A percentile compares a stretch with the other conserved stretches of the same genome.
phyloP scores from a whole-genome alignment of 2,888 invertebrate genomes.

The Alloscopus bannaensis region DNA sequence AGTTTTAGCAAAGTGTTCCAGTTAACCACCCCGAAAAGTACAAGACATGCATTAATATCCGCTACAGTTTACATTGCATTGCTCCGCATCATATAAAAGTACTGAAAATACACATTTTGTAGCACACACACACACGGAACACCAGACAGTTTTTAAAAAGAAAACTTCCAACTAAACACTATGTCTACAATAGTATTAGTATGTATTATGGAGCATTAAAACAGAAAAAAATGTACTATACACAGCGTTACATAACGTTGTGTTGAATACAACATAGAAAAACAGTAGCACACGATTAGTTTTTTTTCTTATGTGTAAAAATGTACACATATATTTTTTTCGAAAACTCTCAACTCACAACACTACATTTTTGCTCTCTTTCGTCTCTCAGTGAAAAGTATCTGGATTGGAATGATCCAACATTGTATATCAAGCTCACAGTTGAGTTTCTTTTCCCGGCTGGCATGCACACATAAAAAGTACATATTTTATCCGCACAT shows the following conservation, averaged over 20 bases:
- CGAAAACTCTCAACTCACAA: constrained; percentile 13
- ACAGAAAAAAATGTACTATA: background rate
- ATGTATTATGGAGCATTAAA: too few species aligned
- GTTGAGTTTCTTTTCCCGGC: constrained; percentile 58
- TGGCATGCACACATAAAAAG: constrained; percentile 36
- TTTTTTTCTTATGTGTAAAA: constrained; percentile 13
- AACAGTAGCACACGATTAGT: constrained; percentile 22
- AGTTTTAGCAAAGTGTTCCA: constrained; percentile 57
- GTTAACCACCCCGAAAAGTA: constrained; percentile 63
- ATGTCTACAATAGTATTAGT: too few species aligned
- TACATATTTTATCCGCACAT: background rate
- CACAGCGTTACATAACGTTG: too few species aligned
- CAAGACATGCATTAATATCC: constrained; percentile 25
- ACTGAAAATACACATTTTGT: constrained; percentile 10
- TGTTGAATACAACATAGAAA: too few species aligned
- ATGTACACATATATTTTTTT: constrained; percentile 2
- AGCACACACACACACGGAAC: constrained; percentile 5
- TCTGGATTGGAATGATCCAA: constrained; percentile 57
- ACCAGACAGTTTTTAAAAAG: constrained; percentile 5
- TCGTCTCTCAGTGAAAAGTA: constrained; percentile 40
- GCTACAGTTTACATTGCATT: constrained; percentile 24
- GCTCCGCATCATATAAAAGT: background rate
- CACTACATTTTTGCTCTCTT: constrained; percentile 33
- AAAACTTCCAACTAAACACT: constrained; percentile 8
- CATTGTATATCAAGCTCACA: constrained; percentile 42